Percentiles rank a stretch among this genome's conserved stretches.
Conservation (phyloP, 1,140 invertebrate species). For the Brachionus paranguensis region DNA sequence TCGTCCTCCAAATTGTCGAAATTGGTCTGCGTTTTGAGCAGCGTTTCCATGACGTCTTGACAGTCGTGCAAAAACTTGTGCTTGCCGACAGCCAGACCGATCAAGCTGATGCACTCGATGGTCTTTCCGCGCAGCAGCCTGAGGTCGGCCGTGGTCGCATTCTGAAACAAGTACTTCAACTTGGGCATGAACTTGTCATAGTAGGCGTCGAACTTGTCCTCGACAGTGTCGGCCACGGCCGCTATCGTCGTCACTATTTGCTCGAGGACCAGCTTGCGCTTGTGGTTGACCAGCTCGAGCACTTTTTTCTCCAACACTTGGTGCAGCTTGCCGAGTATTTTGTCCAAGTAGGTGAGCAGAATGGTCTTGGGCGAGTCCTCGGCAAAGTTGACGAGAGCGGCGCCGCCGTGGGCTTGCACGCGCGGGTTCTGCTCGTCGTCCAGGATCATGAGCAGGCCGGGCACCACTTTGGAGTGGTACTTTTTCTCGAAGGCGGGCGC, state of each 20-base stretch:
- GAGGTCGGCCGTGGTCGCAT: constrained; percentile 78
- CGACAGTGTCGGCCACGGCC: constrained; percentile 94
- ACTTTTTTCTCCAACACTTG: constrained; percentile 83
- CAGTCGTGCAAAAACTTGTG: constrained; percentile 86
- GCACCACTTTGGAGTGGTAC: constrained; percentile 88
- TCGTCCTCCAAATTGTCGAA: constrained; percentile 67
- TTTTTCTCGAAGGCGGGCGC: constrained; percentile 92
- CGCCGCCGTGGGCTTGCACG: constrained; percentile 74
- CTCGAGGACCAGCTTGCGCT: constrained; percentile 91
- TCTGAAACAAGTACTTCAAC: constrained; percentile 92
- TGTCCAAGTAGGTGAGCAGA: constrained; percentile 78
- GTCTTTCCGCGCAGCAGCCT: constrained; percentile 85
- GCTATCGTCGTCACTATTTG: constrained; percentile 97
- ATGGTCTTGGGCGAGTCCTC: constrained; percentile 93
- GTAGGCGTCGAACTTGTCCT: constrained; percentile 81
- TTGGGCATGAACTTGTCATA: constrained; percentile 81
- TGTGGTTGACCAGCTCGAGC: constrained; percentile 73
- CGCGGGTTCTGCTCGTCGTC: constrained; percentile 84
- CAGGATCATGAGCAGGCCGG: constrained; percentile 78
- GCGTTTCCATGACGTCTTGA: constrained; percentile 88
- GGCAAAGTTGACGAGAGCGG: constrained; percentile 96
- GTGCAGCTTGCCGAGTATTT: constrained; percentile 84
- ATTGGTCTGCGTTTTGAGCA: constrained; percentile 77
- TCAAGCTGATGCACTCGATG: constrained; percentile 96
- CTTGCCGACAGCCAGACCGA: constrained; percentile 89